A percentile compares a stretch with the other conserved stretches of the same genome.
Conservation (phyloP, 2,113 vertebrate genomes). For the Seriola dumerili region DNA sequence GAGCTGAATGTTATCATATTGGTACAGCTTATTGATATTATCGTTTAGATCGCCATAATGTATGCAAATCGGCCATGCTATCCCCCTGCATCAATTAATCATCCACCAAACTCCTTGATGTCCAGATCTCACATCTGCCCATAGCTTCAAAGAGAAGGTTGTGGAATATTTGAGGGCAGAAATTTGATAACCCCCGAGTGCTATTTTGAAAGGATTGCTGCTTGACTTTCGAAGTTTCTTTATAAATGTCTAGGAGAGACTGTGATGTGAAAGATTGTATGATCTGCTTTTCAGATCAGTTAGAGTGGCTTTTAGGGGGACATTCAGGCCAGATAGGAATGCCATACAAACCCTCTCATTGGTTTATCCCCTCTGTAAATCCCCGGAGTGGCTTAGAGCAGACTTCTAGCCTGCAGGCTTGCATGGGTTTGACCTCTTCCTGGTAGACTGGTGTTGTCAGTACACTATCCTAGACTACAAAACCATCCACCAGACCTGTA, state of each 20-base stretch:
- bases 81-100: slow-evolving; percentile 65
- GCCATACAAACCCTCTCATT: slow-evolving; percentile 1
- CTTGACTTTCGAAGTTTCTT: slow-evolving; percentile 14
- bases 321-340: background rate
- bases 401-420: slow-evolving; percentile 60
- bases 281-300: slow-evolving; percentile 13
- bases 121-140: slow-evolving; percentile 45
- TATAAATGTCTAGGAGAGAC: background rate
- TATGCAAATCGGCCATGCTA: slow-evolving; percentile 29
- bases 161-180: slow-evolving; percentile 21
- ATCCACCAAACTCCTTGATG: slow-evolving; percentile 60
- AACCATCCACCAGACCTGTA: slow-evolving; percentile 61
- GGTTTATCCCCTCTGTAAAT: slow-evolving; percentile 37
- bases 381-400: slow-evolving; percentile 46
- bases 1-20: slow-evolving; percentile 33
- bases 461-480: slow-evolving; percentile 45
- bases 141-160: slow-evolving; percentile 51
- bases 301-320: background rate
- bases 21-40: slow-evolving; percentile 53
- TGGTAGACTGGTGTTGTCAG: slow-evolving; percentile 45
- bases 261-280: slow-evolving; percentile 12
- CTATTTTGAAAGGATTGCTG: slow-evolving; percentile 27
- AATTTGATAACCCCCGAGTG: slow-evolving; percentile 12
- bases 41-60: slow-evolving; percentile 38
- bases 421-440: slow-evolving; percentile 35